These are phyloP conservation scores for Salarias fasciatus DNA, from an alignment of 2,797 vertebrate genomes.

Conservation along the genomic window DNA sequence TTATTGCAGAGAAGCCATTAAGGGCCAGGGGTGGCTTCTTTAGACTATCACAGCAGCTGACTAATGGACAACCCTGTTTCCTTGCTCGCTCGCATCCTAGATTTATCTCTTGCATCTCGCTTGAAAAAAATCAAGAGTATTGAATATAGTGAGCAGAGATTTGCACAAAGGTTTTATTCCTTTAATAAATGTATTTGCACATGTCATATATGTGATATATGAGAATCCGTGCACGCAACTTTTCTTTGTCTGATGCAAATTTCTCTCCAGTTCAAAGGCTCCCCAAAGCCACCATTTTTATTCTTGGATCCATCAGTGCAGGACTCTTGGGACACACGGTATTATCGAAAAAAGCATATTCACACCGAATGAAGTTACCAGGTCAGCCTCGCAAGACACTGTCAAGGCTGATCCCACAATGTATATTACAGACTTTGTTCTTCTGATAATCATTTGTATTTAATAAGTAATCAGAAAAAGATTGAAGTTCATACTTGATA, in stretches of 20 bases:
- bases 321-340: too few relatives aligned
- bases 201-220: too few relatives aligned
- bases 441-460: too few relatives aligned
- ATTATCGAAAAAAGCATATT: too few relatives aligned
- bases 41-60: slow-evolving; percentile 68
- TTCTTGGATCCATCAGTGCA: too few relatives aligned
- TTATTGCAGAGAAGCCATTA: slow-evolving; percentile 84
- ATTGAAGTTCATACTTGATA: too few relatives aligned
- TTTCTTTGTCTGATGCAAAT: slow-evolving; percentile 33
- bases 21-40: slow-evolving; percentile 75
- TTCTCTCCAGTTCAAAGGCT: slow-evolving; percentile 34
- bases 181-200: slow-evolving; percentile 38
- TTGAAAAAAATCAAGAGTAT: slow-evolving; percentile 36
- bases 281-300: slow-evolving; percentile 7
- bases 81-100: slow-evolving; percentile 51
- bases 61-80: slow-evolving; percentile 79
- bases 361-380: too few relatives aligned
- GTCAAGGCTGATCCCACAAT: too few relatives aligned
- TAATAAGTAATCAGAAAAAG: too few relatives aligned
- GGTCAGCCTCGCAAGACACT: too few relatives aligned
- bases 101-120: slow-evolving; percentile 52
- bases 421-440: too few relatives aligned
- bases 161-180: slow-evolving; percentile 48
- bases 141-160: slow-evolving; percentile 42
- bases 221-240: slow-evolving; percentile 3